Percentiles rank a stretch among this genome's conserved stretches.
These are phyloP conservation scores for Margaritifera margaritifera DNA, from an alignment of 2,888 invertebrate genomes.

Conservation along the genomic window DNA sequence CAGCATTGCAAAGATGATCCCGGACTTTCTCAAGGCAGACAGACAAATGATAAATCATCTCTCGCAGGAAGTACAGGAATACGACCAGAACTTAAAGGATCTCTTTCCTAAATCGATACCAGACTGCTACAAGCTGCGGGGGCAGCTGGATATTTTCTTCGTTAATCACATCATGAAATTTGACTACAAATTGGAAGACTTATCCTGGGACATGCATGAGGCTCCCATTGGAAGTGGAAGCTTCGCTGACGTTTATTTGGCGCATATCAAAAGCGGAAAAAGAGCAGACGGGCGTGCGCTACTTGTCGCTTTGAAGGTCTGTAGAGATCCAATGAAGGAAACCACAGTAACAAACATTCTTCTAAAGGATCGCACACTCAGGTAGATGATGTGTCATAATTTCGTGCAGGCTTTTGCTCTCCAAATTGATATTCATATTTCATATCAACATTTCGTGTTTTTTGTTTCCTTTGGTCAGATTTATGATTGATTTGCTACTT, in stretches of 20 bases:
- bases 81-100: conserved; percentile 42
- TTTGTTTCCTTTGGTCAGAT: background rate
- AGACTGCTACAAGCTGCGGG: conserved; percentile 36
- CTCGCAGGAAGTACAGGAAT: conserved; percentile 39
- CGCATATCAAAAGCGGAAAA: conserved; percentile 14
- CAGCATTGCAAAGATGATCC: conserved; percentile 52
- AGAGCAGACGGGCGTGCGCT: conserved; percentile 6
- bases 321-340: conserved; percentile 43
- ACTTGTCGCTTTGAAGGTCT: conserved; percentile 52
- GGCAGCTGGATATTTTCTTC: conserved; percentile 58
- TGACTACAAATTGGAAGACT: conserved; percentile 50
- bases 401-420: no score
- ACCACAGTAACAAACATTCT: conserved; percentile 53
- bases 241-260: conserved; percentile 60
- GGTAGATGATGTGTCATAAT: conserved; percentile 32
- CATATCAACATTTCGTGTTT: background rate
- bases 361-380: conserved; percentile 58
- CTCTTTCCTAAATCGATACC: conserved; percentile 44
- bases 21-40: conserved; percentile 61
- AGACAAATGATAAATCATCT: conserved; percentile 49
- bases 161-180: conserved; percentile 56
- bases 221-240: conserved; percentile 55
- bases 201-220: conserved; percentile 42
- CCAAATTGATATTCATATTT: no score
- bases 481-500: background rate